Evolutionary conservation across 2,888 invertebrate genomes (phyloP), one percentile per base, ranked within the genome.

Genomic region (Tribolium freemani): DNA sequence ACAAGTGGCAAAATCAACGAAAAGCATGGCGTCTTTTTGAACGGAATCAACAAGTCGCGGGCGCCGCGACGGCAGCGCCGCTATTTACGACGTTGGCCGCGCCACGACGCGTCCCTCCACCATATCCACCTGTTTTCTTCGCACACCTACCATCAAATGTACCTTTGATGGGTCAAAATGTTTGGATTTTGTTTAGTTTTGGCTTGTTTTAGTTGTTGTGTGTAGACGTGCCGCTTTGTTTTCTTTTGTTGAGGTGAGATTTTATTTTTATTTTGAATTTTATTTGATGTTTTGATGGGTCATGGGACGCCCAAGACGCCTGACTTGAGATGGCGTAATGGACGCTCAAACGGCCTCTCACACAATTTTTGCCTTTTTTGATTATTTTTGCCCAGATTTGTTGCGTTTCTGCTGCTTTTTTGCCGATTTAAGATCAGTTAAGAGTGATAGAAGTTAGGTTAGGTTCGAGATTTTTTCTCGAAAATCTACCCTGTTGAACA

Each of bases 11-110:
- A 53, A 53, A 20, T 8, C 6, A 0, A 1, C 50, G 20, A 16
- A 21, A 46, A 60, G 9, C 26, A 4, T 6, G 70, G 75, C 77
- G 75, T 70, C 72, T 60, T 31, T 82, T 83, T 80, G 77, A 83
- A 82, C 53, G 60, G 69, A 64, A 76, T 80, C 81, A 81, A 81
- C 81, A 82, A 83, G 83, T 84, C 81, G 81, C 82, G 80, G 83
- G 86, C 86, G 85, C 84, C 85, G 85, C 85, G 86, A 86, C 86
- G 86, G 81, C 84, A 86, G 86, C 86, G 86, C 86, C 85, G 85
- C 82, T 85, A 85, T 84, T 86, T 86, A 80, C 85, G 86, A 84
- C 86, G 86, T 85, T 86, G 82, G 80, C 86, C 86, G 86, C 86
- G 85, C 84, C 86, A 85, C 85, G 86, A 86, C 86, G 86, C 85